Evolutionary conservation across 2,888 invertebrate genomes (phyloP), one percentile per base, ranked within the genome.

Genomic region (Arge pagana): DNA sequence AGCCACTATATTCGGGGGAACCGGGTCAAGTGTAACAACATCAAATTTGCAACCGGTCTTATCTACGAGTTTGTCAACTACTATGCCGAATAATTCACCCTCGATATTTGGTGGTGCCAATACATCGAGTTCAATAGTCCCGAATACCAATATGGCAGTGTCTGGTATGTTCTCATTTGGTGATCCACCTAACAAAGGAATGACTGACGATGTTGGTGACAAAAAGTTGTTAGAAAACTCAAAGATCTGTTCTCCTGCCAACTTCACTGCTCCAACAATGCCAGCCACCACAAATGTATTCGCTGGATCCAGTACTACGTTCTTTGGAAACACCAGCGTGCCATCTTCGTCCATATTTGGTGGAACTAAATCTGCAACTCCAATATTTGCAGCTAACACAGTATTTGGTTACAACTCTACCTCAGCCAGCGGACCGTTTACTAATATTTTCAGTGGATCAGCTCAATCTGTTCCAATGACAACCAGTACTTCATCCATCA

Each of bases 181-280:
- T 30, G 21, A 26, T 45, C 16, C 52, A 51, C 30, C 7, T 40
- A 41, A 28, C 18, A 50, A 33, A n/a, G 41, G 10, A 30, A 23
- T 30, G 30, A 10, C 48, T 6, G 4, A 18, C 13, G 21, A 37
- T 13, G 55, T 54, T 13, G 48, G 52, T 30, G 55, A 54, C 13
- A 15, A 33, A 57, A 59, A 53, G 39, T 54, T 28, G 11, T 36
- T 58, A 2, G 66, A 66, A 1, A 65, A 60, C 39, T 56, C 63
- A 3, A 67, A 68, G 30, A 64, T 69, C 2, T 71, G 71, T 19
- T 62, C 55, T 48, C 65, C 67, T 4, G 48, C 58, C 21, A 39
- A 30, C 4, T 15, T 35, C 28, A 33, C 51, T 33, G 7, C 19
- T 4, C 19, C 56, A 54, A 37, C 52, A 45, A 52, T 35, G 7